A percentile compares a stretch with the other conserved stretches of the same genome.
phyloP scores from a whole-genome alignment of 2,888 invertebrate species.

The Chironomus tentans region DNA sequence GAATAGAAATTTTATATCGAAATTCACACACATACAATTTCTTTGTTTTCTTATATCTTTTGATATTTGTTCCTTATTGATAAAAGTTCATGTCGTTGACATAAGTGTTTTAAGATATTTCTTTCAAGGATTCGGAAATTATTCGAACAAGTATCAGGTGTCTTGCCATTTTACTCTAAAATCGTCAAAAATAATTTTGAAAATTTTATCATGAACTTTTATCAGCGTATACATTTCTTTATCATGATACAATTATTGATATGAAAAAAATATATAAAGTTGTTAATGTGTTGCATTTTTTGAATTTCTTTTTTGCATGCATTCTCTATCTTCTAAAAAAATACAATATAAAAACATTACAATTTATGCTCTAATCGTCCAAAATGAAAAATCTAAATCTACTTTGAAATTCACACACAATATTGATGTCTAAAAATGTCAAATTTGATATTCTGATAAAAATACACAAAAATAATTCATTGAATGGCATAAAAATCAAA shows the following conservation, averaged over 20 bases:
- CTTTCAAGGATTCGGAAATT: neutral
- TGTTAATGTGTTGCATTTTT: slow-evolving; percentile 35
- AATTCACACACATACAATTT: slow-evolving; percentile 1
- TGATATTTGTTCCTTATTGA: neutral
- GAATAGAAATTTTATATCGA: slow-evolving; percentile 5
- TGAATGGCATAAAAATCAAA: slow-evolving; percentile 12
- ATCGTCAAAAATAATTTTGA: neutral
- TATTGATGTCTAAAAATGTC: slow-evolving; percentile 10
- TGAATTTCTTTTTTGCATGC: slow-evolving; percentile 34
- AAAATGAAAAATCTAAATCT: neutral
- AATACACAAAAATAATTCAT: neutral
- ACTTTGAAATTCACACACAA: neutral
- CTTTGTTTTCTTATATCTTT: neutral
- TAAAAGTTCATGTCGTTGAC: neutral
- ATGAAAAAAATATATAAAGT: neutral
- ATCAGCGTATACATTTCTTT: neutral
- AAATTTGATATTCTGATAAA: neutral
- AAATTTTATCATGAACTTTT: neutral
- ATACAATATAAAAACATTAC: slow-evolving; percentile 28
- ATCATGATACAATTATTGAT: neutral
- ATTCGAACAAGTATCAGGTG: neutral
- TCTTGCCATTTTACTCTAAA: neutral
- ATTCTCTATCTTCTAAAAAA: slow-evolving; percentile 34
- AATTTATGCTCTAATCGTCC: slow-evolving; percentile 5
- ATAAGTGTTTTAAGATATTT: neutral